Evolutionary conservation across 2,113 vertebrate species (phyloP), one percentile per base, ranked within the genome.

Genomic region (Eidolon helvum): DNA sequence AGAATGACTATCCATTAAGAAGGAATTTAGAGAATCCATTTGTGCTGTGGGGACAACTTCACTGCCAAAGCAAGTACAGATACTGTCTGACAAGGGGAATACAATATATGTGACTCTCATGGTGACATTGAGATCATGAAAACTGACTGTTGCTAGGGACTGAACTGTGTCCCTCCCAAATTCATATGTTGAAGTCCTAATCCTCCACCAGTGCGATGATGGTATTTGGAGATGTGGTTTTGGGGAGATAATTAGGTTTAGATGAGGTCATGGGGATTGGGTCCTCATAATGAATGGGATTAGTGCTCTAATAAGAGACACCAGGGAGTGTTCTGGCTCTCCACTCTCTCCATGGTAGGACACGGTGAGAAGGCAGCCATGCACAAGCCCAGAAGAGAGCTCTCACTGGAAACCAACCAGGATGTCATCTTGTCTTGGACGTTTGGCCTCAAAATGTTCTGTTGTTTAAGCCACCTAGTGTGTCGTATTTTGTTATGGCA

Each of bases 271-370:
- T 18, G 28, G 84, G 10, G 35, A 9, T 22, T 50, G 10, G 11
- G 11, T 5, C 33, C 30, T 92, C 61, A 10, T 77, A 19, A 35
- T 45, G 71, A 18, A 35, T n/a, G 16, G 57, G 55, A 74, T 80
- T 38, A 33, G 4, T 18, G 30, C 35, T 11, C 38, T 72, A 53
- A 9, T 18, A 43, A 75, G 2, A 88, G 53, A n/a, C 21, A 53
- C 15, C n/a, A 40, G 40, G 30, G 1, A 61, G 33, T 0, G 19
- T n/a, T 14, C 38, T 43, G 0, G 2, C 10, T 87, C 0, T 33
- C 12, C 35, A 50, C 50, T 53, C 85, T 53, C n/a, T 66, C 9
- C 28, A 16, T 24, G 15, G 4, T 1, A 79, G 14, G 68, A 59
- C 24, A 38, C 1, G 77, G n/a, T 65, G 30, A 87, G 7, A 65